Evolutionary conservation across 2,113 vertebrate species (phyloP).

Genomic region (Pogona vitticeps): DNA sequence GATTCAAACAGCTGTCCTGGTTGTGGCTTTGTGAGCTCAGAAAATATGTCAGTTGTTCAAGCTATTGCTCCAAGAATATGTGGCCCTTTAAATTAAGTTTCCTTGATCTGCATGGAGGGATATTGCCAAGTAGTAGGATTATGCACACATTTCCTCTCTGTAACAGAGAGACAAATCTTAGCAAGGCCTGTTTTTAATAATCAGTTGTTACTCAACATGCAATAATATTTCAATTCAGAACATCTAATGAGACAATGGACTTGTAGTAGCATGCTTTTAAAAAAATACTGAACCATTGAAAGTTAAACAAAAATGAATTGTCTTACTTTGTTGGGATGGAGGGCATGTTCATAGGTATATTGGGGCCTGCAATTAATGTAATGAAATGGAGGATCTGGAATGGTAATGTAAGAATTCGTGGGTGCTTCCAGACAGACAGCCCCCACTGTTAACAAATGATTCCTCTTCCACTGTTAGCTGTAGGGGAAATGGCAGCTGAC

Average conservation of each 20-base stretch:
- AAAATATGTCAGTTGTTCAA: conserved; percentile 43
- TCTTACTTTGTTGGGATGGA: not conserved
- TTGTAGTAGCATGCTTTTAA: conserved; percentile 35
- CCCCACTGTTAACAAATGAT: not conserved
- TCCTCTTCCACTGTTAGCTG: not conserved
- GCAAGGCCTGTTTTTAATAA: conserved; percentile 44
- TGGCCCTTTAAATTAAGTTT: conserved; percentile 46
- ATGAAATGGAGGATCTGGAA: not conserved
- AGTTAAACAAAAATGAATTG: conserved; percentile 40
- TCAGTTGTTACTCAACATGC: conserved; percentile 54
- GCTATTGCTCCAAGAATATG: conserved; percentile 58
- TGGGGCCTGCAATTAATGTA: not conserved
- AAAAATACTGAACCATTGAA: conserved; percentile 44
- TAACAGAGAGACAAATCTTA: conserved; percentile 56
- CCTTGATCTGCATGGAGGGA: conserved; percentile 40
- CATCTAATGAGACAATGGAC: conserved; percentile 31
- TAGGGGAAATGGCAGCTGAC: not conserved
- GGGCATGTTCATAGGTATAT: not conserved
- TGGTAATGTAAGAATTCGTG: not conserved
- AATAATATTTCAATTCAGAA: conserved; percentile 45
- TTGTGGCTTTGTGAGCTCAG: conserved; percentile 1
- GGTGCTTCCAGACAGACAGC: not conserved
- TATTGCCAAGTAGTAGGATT: conserved; percentile 23
- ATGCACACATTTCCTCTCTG: conserved; percentile 40
- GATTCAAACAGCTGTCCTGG: conserved; percentile 41